phyloP scores from a whole-genome alignment of 2,113 vertebrate species.

The Zingel zingel region DNA sequence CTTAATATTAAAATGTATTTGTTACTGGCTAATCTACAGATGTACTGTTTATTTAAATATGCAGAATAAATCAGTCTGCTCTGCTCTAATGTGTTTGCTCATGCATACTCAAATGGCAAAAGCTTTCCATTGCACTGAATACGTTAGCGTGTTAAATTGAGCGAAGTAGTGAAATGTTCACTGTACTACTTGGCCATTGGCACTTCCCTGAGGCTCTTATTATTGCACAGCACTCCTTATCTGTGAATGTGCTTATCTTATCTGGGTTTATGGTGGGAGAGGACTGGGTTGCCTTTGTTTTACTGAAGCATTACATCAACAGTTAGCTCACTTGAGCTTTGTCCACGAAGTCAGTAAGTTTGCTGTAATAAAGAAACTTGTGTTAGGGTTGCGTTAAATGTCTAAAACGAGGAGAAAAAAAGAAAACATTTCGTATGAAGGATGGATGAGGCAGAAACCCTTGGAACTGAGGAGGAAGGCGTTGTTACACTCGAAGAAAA shows the following conservation, averaged over 20 bases:
- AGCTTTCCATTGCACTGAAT: constrained; percentile 52
- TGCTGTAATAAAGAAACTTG: background rate
- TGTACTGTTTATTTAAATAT: constrained; percentile 59
- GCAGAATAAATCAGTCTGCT: constrained; percentile 55
- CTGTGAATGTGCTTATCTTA: constrained; percentile 51
- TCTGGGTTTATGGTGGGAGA: constrained; percentile 33
- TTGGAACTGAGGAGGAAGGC: constrained; percentile 11
- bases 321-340: background rate
- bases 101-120: constrained; percentile 52
- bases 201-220: constrained; percentile 33
- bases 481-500: constrained; percentile 1
- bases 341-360: constrained; percentile 7
- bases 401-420: background rate
- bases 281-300: constrained; percentile 37
- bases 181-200: constrained; percentile 44
- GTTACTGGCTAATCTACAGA: constrained; percentile 27
- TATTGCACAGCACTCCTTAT: constrained; percentile 42
- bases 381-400: background rate
- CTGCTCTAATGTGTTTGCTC: constrained; percentile 44
- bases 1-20: constrained; percentile 32
- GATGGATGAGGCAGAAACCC: constrained; percentile 50
- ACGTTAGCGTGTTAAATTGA: constrained; percentile 64
- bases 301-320: constrained; percentile 45
- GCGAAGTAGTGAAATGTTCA: constrained; percentile 39
- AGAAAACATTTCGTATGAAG: background rate